phyloP scores from a whole-genome alignment of 2,113 vertebrate species.

The Microtus montanus region DNA sequence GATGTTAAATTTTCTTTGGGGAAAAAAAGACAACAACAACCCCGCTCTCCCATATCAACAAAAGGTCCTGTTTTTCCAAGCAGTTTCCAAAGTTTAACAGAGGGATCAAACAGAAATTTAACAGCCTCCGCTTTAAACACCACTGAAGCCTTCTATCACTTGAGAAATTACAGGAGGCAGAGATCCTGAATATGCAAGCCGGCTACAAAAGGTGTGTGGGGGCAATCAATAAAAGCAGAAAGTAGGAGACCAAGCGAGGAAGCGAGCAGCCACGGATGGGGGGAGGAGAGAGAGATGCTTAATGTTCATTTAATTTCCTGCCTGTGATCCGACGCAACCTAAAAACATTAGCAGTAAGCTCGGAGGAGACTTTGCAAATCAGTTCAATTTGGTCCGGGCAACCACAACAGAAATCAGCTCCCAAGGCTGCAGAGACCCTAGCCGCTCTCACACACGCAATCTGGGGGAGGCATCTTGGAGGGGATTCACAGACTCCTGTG shows the following conservation, averaged over 20 bases:
- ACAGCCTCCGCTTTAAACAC: conserved; percentile 62
- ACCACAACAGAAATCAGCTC: conserved; percentile 66
- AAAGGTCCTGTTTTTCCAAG: conserved; percentile 85
- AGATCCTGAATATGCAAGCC: conserved; percentile 45
- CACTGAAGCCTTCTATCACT: conserved; percentile 67
- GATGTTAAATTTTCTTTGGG: conserved; percentile 78
- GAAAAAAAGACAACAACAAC: conserved; percentile 44
- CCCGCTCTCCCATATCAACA: conserved; percentile 80
- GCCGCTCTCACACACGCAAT: conserved; percentile 52
- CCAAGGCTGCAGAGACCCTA: conserved; percentile 57
- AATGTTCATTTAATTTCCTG: conserved; percentile 66
- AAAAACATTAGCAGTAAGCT: conserved; percentile 70
- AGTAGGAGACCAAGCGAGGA: conserved; percentile 14
- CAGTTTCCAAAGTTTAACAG: conserved; percentile 85
- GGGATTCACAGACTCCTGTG: conserved; percentile 69
- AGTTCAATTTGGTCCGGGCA: conserved; percentile 68
- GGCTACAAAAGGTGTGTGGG: conserved; percentile 50
- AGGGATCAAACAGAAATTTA: conserved; percentile 78
- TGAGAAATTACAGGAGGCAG: conserved; percentile 61
- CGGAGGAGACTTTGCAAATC: conserved; percentile 76
- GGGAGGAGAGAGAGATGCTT: conserved; percentile 56
- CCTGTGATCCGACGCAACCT: conserved; percentile 73
- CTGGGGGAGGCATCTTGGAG: conserved; percentile 67
- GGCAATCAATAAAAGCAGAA: conserved; percentile 57
- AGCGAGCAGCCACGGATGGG: not conserved